Conservation (phyloP, 1,140 invertebrate genomes). For the Probaryconus sp. region DNA sequence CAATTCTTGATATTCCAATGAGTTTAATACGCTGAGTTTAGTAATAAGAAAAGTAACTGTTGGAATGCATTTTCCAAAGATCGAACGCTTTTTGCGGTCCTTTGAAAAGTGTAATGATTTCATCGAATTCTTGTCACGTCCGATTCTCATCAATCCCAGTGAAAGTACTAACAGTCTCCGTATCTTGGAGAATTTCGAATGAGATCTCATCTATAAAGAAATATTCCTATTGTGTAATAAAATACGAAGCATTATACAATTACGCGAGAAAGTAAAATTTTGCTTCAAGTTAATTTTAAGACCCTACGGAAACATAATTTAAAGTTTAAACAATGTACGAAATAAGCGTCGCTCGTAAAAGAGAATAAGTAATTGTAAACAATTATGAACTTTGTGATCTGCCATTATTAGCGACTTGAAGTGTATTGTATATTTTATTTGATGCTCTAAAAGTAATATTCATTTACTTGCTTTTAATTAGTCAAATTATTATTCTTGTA, state of each 20-base stretch:
- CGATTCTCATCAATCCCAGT: conserved; percentile 64
- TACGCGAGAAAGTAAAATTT: conserved; percentile 53
- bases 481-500: no score
- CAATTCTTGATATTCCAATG: no score
- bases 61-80: conserved; percentile 32
- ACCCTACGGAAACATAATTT: conserved; percentile 13
- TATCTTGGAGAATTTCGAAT: conserved; percentile 68
- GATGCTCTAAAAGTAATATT: no score
- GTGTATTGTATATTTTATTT: no score
- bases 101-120: conserved; percentile 57
- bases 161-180: conserved; percentile 70
- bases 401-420: no score
- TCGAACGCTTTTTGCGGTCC: conserved; percentile 42
- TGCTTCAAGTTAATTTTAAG: conserved; percentile 23
- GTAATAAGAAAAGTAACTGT: no score
- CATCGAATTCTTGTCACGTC: conserved; percentile 69
- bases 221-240: conserved; percentile 71
- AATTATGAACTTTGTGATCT: no score
- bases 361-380: no score
- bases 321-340: conserved; percentile 8
- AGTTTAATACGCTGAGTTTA: no score
- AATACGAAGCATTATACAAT: conserved; percentile 49
- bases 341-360: no score
- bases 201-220: conserved; percentile 66
- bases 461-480: no score